A percentile compares a stretch with the other conserved stretches of the same genome.
phyloP scores from a whole-genome alignment of 1,140 invertebrate genomes.

The Caenorhabditis tropicalis region DNA sequence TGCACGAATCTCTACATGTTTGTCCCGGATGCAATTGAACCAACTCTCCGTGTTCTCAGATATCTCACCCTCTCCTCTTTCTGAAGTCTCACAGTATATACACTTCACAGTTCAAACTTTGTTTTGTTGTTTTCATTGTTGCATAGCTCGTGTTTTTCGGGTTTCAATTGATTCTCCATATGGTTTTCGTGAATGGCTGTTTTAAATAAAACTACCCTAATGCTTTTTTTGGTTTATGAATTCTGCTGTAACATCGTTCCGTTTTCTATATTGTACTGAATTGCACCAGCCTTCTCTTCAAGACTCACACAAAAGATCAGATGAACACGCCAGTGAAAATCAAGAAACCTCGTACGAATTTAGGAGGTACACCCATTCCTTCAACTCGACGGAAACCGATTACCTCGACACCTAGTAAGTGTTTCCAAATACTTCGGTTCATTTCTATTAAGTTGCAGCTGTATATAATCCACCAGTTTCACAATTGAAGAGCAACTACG shows the following conservation, averaged over 20 bases:
- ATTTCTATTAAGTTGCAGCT: neutral
- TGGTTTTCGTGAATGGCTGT: neutral
- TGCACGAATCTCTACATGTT: slow-evolving; percentile 54
- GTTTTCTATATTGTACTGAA: neutral
- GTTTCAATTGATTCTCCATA: neutral
- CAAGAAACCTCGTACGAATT: neutral
- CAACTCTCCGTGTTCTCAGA: neutral
- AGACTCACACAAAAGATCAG: slow-evolving; percentile 78
- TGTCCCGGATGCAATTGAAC: slow-evolving; percentile 56
- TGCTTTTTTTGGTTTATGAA: neutral
- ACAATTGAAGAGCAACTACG: neutral
- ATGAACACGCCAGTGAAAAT: slow-evolving; percentile 82
- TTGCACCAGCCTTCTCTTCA: neutral
- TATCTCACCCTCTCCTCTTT: neutral
- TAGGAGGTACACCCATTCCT: neutral
- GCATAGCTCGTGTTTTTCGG: neutral
- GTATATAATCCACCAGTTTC: slow-evolving; percentile 4
- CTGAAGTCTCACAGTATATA: too few relatives aligned
- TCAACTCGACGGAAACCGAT: neutral
- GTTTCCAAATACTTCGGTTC: too few relatives aligned
- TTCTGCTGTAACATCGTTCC: neutral
- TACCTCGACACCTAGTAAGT: neutral
- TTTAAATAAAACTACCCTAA: neutral
- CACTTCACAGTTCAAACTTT: too few relatives aligned
- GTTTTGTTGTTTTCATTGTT: neutral